Percentiles rank a stretch among this genome's conserved stretches.
phyloP scores from a whole-genome alignment of 2,113 vertebrate species.

The Candoia aspera region DNA sequence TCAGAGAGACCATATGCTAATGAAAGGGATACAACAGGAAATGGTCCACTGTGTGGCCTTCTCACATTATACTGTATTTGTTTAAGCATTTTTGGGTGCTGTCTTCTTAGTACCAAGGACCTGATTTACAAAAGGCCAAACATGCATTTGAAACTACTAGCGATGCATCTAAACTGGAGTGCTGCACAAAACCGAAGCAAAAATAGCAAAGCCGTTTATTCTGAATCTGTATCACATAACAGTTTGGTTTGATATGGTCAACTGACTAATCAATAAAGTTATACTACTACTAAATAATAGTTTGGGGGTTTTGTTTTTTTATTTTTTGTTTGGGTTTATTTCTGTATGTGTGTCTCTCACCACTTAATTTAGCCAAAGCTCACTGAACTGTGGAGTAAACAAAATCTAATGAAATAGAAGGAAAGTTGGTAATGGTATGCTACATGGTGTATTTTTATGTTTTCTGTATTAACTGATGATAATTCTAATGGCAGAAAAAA shows the following conservation, averaged over 20 bases:
- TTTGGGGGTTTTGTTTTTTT: constrained; percentile 72
- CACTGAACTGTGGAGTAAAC: constrained; percentile 76
- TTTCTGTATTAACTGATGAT: constrained; percentile 92
- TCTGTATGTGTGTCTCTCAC: constrained; percentile 69
- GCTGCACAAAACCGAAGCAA: constrained; percentile 65
- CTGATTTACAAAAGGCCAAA: constrained; percentile 75
- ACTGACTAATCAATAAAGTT: too few species aligned
- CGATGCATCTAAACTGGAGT: constrained; percentile 67
- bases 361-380: constrained; percentile 77
- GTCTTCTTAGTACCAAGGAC: constrained; percentile 76
- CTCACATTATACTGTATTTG: constrained; percentile 78
- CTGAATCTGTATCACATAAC: constrained; percentile 81
- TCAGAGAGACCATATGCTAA: constrained; percentile 81
- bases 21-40: constrained; percentile 73
- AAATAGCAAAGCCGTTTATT: constrained; percentile 80
- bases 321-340: not conserved
- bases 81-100: constrained; percentile 74
- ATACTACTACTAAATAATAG: too few species aligned
- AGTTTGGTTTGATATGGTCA: constrained; percentile 78
- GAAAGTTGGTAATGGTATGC: constrained; percentile 86
- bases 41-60: constrained; percentile 77
- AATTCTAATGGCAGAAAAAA: constrained; percentile 92
- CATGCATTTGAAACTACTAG: constrained; percentile 66
- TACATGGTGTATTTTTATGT: constrained; percentile 83
- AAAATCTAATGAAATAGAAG: constrained; percentile 74